Conservation (phyloP, 2,888 invertebrate genomes). For the Drosophila greeni region DNA sequence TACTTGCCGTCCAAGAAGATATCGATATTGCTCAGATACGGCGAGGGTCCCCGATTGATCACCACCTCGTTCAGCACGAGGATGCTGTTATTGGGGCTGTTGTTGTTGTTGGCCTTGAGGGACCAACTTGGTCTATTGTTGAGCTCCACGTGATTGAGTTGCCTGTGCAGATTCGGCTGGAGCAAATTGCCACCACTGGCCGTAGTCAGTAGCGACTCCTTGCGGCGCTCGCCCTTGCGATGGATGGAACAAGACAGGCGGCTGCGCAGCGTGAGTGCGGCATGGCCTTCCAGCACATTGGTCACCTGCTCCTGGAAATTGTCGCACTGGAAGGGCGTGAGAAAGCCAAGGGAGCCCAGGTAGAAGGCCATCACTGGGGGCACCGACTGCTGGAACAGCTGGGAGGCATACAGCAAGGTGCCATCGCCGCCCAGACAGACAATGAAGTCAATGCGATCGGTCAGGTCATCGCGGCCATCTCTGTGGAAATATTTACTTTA, state of each 20-base stretch:
- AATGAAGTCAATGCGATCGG: conserved; percentile 97
- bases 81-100: conserved; percentile 47
- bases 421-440: conserved; percentile 98
- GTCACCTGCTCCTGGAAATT: conserved; percentile 96
- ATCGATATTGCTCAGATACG: conserved; percentile 96
- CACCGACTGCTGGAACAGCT: conserved; percentile 96
- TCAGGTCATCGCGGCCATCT: conserved; percentile 95
- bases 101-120: conserved; percentile 40
- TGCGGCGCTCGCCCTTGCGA: conserved; percentile 80
- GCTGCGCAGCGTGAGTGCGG: conserved; percentile 93
- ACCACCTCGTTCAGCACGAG: conserved; percentile 97
- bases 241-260: conserved; percentile 93
- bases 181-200: conserved; percentile 17
- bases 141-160: conserved; percentile 26
- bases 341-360: conserved; percentile 95
- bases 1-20: conserved; percentile 96
- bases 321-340: conserved; percentile 96
- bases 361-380: conserved; percentile 99
- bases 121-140: conserved; percentile 26
- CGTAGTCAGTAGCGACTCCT: conserved; percentile 43
- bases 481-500: conserved; percentile 73
- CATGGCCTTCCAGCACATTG: conserved; percentile 95
- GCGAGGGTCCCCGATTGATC: conserved; percentile 96
- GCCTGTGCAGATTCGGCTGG: conserved; percentile 37
- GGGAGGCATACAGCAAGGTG: conserved; percentile 94